These are phyloP conservation scores for Nipponacmea schrenckii DNA, from an alignment of 2,888 invertebrate species.

Conservation along the genomic window DNA sequence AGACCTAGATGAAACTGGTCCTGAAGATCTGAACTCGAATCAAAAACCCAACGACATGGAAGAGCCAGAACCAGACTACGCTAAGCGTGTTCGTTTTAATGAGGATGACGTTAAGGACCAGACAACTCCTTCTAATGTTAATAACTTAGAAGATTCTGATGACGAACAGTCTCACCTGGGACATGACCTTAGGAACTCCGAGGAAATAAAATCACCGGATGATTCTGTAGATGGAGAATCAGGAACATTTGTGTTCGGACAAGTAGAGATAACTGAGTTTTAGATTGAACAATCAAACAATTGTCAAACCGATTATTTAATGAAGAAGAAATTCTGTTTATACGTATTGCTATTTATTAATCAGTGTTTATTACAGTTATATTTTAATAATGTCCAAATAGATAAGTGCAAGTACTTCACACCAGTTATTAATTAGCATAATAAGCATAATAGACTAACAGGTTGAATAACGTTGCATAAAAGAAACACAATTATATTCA, in stretches of 20 bases:
- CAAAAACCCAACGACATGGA: conserved; percentile 10
- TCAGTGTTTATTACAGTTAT: too few relatives aligned
- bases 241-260: neutral
- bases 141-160: neutral
- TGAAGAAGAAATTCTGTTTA: too few relatives aligned
- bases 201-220: neutral
- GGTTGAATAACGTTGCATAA: too few relatives aligned
- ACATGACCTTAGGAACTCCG: neutral
- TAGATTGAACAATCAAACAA: neutral
- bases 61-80: conserved; percentile 51
- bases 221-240: neutral
- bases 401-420: too few relatives aligned
- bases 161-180: neutral
- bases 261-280: neutral
- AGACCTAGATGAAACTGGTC: neutral
- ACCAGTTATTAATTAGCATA: too few relatives aligned
- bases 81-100: conserved; percentile 48
- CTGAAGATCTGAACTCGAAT: neutral
- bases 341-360: too few relatives aligned
- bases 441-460: too few relatives aligned
- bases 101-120: conserved; percentile 36
- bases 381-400: too few relatives aligned
- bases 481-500: too few relatives aligned
- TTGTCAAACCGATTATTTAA: too few relatives aligned
- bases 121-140: conserved; percentile 29